phyloP scores from a whole-genome alignment of 1,140 invertebrate genomes.

The Hyphantria cunea region DNA sequence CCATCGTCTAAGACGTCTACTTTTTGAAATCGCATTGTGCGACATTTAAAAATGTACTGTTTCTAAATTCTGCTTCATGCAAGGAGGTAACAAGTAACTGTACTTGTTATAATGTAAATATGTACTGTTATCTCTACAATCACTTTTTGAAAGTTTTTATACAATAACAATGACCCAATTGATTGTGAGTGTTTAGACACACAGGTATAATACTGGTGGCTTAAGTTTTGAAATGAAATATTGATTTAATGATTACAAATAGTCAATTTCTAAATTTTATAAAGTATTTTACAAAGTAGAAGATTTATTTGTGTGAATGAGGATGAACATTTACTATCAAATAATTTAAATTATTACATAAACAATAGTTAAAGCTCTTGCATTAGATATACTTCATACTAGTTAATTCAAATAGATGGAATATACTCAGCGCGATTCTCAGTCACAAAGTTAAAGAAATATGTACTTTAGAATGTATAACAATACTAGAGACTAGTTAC shows the following conservation, averaged over 20 bases:
- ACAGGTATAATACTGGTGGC: conserved; percentile 10
- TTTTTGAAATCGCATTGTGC: conserved; percentile 45
- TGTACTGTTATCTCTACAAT: conserved; percentile 36
- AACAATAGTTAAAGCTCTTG: conserved; percentile 71
- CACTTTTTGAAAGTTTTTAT: conserved; percentile 31
- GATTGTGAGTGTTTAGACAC: neutral
- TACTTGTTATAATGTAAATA: conserved; percentile 40
- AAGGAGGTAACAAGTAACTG: conserved; percentile 73
- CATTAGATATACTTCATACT: conserved; percentile 52
- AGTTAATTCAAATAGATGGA: conserved; percentile 57
- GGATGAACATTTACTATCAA: conserved; percentile 34
- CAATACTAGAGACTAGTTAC: conserved; percentile 71
- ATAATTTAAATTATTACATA: conserved; percentile 51
- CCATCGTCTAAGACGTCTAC: conserved; percentile 16
- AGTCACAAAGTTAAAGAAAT: conserved; percentile 40
- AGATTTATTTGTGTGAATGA: conserved; percentile 26
- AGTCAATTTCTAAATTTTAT: conserved; percentile 31
- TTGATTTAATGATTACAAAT: conserved; percentile 35
- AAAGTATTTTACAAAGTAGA: conserved; percentile 29
- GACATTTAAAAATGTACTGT: conserved; percentile 42
- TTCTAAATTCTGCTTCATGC: conserved; percentile 57
- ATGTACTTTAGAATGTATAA: conserved; percentile 56
- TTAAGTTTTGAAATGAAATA: conserved; percentile 7
- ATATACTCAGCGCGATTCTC: conserved; percentile 52
- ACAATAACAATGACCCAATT: conserved; percentile 20